phyloP scores from a whole-genome alignment of 2,113 vertebrate species.

The Kryptolebias marmoratus region DNA sequence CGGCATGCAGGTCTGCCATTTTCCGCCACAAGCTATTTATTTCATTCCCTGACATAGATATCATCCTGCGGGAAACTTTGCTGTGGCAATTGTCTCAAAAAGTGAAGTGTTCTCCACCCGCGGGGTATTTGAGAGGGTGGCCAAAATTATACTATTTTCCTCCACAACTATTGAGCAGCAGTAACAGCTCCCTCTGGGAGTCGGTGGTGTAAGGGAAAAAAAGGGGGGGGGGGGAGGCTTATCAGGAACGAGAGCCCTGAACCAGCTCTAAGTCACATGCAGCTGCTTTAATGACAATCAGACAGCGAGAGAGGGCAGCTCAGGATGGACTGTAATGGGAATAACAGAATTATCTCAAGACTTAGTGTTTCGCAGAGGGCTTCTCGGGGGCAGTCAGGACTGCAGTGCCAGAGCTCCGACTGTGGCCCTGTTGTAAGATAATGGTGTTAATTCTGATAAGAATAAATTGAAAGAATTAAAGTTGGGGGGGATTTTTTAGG shows the following conservation, averaged over 20 bases:
- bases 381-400: conserved; percentile 22
- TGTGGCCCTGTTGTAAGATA: conserved; percentile 67
- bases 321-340: conserved; percentile 56
- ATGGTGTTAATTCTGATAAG: conserved; percentile 74
- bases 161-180: conserved; percentile 62
- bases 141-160: conserved; percentile 75
- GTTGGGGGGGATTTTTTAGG: conserved; percentile 59
- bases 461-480: conserved; percentile 41
- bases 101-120: conserved; percentile 46
- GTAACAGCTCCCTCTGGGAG: conserved; percentile 74
- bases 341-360: conserved; percentile 71
- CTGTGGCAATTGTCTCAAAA: conserved; percentile 56
- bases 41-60: conserved; percentile 56
- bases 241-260: conserved; percentile 49
- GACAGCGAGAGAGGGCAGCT: conserved; percentile 36
- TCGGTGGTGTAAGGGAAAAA: conserved; percentile 29
- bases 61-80: conserved; percentile 60
- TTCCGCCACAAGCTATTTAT: conserved; percentile 62
- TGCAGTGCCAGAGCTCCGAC: conserved; percentile 27
- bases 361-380: conserved; percentile 30
- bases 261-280: conserved; percentile 70
- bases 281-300: conserved; percentile 71
- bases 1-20: conserved; percentile 38
- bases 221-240: conserved; percentile 28
- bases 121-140: conserved; percentile 65